Conservation (phyloP, 1,140 invertebrate genomes). For the Drosophila eugracilis region DNA sequence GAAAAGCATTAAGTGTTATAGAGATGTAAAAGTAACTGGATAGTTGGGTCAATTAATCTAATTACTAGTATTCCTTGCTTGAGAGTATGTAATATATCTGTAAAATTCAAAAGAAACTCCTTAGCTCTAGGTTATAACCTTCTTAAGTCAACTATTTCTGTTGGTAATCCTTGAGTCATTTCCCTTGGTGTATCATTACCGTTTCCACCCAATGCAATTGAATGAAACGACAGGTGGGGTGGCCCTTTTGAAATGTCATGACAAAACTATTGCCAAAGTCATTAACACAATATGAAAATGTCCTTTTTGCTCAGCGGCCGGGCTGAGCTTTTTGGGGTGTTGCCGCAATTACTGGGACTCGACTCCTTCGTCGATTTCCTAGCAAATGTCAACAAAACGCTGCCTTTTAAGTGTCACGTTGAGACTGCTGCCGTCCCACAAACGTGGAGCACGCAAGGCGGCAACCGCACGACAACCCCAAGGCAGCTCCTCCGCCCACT, state of each 20-base stretch:
- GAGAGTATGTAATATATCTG: too few species aligned
- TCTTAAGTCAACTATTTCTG: not conserved
- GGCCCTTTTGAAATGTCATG: constrained; percentile 63
- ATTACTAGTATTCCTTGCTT: too few species aligned
- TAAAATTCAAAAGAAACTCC: too few species aligned
- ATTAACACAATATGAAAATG: constrained; percentile 83
- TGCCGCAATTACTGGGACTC: constrained; percentile 66
- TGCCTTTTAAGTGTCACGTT: constrained; percentile 82
- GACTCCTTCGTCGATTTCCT: constrained; percentile 74
- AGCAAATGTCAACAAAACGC: constrained; percentile 80
- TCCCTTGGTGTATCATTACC: constrained; percentile 36
- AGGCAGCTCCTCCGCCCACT: constrained; percentile 16
- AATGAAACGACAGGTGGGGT: constrained; percentile 48
- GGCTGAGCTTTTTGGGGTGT: constrained; percentile 41
- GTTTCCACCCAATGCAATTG: constrained; percentile 38
- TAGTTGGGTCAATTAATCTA: too few species aligned
- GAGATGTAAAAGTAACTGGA: too few species aligned
- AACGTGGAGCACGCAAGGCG: constrained; percentile 64
- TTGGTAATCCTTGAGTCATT: not conserved
- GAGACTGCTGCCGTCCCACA: constrained; percentile 34
- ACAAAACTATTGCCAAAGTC: constrained; percentile 77
- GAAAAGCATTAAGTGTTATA: too few species aligned
- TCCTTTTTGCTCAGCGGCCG: constrained; percentile 42
- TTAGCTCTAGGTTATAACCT: too few species aligned
- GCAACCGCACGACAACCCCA: constrained; percentile 55